Base-by-base conservation (phyloP, 2,888 invertebrate species). In the Pardosa pseudoannulata region DNA sequence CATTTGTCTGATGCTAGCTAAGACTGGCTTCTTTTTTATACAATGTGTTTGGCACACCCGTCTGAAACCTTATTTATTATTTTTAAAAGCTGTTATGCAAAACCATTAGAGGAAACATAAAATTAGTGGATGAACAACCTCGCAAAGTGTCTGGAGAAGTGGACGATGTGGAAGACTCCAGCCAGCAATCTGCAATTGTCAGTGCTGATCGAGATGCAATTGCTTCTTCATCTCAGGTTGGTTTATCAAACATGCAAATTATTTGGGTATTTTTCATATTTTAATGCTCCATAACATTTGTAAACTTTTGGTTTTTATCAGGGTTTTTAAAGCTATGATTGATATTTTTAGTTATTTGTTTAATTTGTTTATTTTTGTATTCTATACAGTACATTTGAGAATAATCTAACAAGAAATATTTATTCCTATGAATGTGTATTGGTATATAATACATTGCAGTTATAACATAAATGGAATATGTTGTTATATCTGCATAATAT, bases 81-180 rank as follows among this genome's bases (percentile, higher is more conserved):
- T 79, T 82, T 82, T 90, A 87, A 29, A 94, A 96, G 95, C 93
- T 96, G 92, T 93, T 96, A 93, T 94, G 94, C 91, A 94, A 94
- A 91, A 94, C 94, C 90, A 93, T 96, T 93, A 95, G 95, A 94
- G 95, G 95, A 90, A 93, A 95, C 92, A 93, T 93, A 90, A 92
- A 93, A 83, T 93, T 94, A 62, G 93, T 93, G 83, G 93, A 93
- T 90, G 91, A 91, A 89, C 41, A 6, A 46, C 92, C 91, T 5
- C 89, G 91, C 85, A 89, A 90, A 73, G 91, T 89, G 67, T 90
- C 91, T 7, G 89, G 90, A 67, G 89, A 91, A 80, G 90, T 90
- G 11, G 91, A 90, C 72, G 90, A 90, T 88, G 88, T 90, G 27
- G 89, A 90, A 79, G 90, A 90, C 82, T 90, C 89, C 13, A 89